A percentile compares a stretch with the other conserved stretches of the same genome.
Conservation (phyloP, 1,140 invertebrate genomes). For the Drosophila parabipectinata region DNA sequence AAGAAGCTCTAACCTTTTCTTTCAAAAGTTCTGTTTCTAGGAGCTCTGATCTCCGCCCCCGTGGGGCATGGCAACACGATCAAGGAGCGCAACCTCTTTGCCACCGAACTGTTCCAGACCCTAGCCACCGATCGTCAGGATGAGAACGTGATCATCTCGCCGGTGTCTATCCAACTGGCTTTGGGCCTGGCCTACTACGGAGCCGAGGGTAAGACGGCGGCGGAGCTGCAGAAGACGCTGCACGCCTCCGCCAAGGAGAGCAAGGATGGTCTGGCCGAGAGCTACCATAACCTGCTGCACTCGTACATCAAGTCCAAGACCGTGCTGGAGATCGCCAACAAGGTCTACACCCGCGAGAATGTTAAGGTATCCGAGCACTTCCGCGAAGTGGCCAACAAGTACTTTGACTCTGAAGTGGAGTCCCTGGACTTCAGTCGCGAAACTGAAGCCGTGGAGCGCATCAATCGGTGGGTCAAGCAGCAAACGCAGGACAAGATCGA, state of each 20-base stretch:
- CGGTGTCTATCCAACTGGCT: conserved; percentile 74
- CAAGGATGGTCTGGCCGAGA: conserved; percentile 71
- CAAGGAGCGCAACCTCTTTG: conserved; percentile 77
- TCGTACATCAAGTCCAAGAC: conserved; percentile 81
- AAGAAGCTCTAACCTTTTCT: conserved; percentile 1
- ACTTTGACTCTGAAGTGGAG: conserved; percentile 84
- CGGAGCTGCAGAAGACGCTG: conserved; percentile 70
- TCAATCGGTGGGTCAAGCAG: conserved; percentile 88
- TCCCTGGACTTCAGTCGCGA: conserved; percentile 85
- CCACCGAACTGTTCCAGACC: conserved; percentile 79
- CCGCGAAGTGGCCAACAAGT: conserved; percentile 65
- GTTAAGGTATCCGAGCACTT: conserved; percentile 68
- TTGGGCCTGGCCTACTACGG: conserved; percentile 78
- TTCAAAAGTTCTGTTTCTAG: conserved; percentile 30
- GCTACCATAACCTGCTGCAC: conserved; percentile 71
- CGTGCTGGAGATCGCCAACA: conserved; percentile 79
- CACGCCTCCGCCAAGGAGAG: conserved; percentile 80
- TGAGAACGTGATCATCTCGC: conserved; percentile 81
- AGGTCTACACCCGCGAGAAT: conserved; percentile 70
- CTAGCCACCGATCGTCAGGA: conserved; percentile 76
- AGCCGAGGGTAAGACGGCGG: conserved; percentile 70
- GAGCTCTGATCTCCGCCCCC: conserved; percentile 26
- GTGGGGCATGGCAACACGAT: conserved; percentile 54
- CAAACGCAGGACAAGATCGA: conserved; percentile 88
- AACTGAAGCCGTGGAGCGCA: conserved; percentile 84